Evolutionary conservation across 2,888 invertebrate species (phyloP).

Genomic region (Coremacera marginata): DNA sequence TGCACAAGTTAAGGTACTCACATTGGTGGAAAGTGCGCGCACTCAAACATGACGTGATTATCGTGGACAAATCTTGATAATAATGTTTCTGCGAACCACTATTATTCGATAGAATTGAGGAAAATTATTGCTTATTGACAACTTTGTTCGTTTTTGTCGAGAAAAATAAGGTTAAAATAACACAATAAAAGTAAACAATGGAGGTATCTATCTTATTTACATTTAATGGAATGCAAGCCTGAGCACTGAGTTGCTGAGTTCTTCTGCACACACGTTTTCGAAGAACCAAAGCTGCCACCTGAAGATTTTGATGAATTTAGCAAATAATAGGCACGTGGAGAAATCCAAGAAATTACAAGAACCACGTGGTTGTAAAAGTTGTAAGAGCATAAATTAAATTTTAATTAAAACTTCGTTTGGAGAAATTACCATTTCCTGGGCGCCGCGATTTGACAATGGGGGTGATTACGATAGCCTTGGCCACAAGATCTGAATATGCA

Average conservation of each 20-base stretch:
- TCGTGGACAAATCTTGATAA: background rate
- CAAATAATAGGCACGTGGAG: background rate
- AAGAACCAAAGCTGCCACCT: background rate
- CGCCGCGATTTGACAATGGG: too few relatives aligned
- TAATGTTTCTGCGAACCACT: background rate
- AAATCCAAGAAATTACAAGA: background rate
- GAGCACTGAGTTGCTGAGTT: conserved; percentile 2
- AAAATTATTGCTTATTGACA: background rate
- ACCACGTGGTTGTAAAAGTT: too few relatives aligned
- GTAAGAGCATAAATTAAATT: too few relatives aligned
- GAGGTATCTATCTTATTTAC: conserved; percentile 16
- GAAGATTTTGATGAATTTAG: background rate
- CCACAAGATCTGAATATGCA: too few relatives aligned
- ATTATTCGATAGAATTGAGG: background rate
- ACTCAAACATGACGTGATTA: background rate
- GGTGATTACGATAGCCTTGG: too few relatives aligned
- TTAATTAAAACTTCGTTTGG: too few relatives aligned
- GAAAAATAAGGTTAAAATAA: conserved; percentile 9
- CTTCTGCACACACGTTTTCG: background rate
- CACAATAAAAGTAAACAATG: conserved; percentile 24
- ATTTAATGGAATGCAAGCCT: conserved; percentile 1
- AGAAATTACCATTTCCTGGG: too few relatives aligned
- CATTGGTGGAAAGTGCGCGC: background rate
- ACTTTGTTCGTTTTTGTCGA: background rate
- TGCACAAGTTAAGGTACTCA: background rate